Conservation (phyloP, 2,888 invertebrate species). For the Lymantria monacha region DNA sequence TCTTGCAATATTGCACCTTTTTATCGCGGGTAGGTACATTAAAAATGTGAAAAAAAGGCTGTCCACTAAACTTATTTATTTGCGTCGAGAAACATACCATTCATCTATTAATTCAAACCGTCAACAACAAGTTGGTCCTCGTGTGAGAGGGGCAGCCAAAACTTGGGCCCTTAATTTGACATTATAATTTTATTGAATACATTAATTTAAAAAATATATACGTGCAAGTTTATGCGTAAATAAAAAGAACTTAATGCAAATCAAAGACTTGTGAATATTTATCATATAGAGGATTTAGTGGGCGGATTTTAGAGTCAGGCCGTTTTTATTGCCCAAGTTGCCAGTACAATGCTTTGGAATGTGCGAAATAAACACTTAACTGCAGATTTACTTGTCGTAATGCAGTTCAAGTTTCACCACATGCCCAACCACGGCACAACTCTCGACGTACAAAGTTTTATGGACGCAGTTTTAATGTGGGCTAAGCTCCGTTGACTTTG, state of each 20-base stretch:
- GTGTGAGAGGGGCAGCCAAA: too few relatives aligned
- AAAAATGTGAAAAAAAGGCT: too few relatives aligned
- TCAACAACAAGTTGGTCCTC: too few relatives aligned
- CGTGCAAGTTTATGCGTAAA: background rate
- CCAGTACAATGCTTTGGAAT: slow-evolving; percentile 63
- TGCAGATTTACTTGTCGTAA: slow-evolving; percentile 75
- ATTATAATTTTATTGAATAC: background rate
- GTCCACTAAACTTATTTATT: too few relatives aligned
- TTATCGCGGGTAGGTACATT: too few relatives aligned
- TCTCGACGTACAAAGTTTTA: slow-evolving; percentile 57
- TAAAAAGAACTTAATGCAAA: background rate
- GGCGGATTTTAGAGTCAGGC: slow-evolving; percentile 48
- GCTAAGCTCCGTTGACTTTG: slow-evolving; percentile 47
- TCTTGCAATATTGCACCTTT: too few relatives aligned
- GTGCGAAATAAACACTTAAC: slow-evolving; percentile 78
- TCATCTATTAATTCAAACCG: too few relatives aligned
- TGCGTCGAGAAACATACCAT: too few relatives aligned
- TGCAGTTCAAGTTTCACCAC: slow-evolving; percentile 68
- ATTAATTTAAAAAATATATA: background rate
- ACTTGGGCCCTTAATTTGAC: too few relatives aligned
- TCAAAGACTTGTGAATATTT: slow-evolving; percentile 40
- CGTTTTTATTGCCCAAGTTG: slow-evolving; percentile 65
- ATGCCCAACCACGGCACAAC: slow-evolving; percentile 59
- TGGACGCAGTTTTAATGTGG: slow-evolving; percentile 66
- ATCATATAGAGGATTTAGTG: slow-evolving; percentile 21